Conservation (phyloP, 2,113 vertebrate genomes). For the Pluvianellus socialis region DNA sequence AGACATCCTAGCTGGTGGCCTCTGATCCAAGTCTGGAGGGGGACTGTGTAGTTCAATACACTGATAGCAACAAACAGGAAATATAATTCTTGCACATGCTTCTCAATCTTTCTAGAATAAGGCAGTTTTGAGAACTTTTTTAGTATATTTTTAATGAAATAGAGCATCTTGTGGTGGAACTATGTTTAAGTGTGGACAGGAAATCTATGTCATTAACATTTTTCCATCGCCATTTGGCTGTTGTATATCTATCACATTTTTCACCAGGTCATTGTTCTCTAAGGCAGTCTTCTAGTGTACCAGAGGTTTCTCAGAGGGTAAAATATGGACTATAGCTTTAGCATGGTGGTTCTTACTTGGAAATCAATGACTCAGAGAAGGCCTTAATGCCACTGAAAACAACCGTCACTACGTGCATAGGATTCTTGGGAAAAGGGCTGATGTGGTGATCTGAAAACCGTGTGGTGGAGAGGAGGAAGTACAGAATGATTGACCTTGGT, state of each 20-base stretch:
- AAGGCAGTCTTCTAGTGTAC: neutral
- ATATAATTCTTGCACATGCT: neutral
- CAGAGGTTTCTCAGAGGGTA: neutral
- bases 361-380: neutral
- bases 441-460: neutral
- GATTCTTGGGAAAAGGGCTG: neutral
- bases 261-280: neutral
- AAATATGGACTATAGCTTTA: neutral
- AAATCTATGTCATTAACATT: slow-evolving; percentile 24
- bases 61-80: slow-evolving; percentile 15
- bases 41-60: neutral
- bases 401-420: fast-evolving
- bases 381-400: neutral
- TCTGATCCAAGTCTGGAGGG: neutral
- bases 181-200: neutral
- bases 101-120: neutral
- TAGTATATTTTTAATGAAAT: neutral
- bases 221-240: neutral
- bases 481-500: fast-evolving
- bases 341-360: neutral
- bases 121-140: neutral
- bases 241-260: neutral
- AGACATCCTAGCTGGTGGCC: neutral
- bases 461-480: neutral
- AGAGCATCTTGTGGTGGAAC: neutral